phyloP scores from a whole-genome alignment of 2,113 vertebrate genomes.

The human (Homo sapiens) region GRCh38 chr7:33311001-33311500 shows the following conservation, averaged over 20 bases:
- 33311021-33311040: not conserved
- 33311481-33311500: not conserved
- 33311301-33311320: not conserved
- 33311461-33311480: not conserved
- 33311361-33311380: not conserved
- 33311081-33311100: not conserved
- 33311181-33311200: not conserved
- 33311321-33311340: not conserved
- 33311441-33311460: not conserved
- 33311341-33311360: not conserved
- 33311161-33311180: not conserved
- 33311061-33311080: not conserved
- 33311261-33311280: not conserved
- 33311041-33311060: not conserved
- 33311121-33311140: not conserved
- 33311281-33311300: not conserved
- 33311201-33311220: not conserved
- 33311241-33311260: not conserved
- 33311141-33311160: not conserved
- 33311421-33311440: not conserved
- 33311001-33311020: not conserved
- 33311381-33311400: not conserved
- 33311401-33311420: not conserved
- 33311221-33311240: not conserved
- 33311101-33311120: not conserved